phyloP scores from a whole-genome alignment of 2,797 vertebrate species.

The Tinamus major region DNA sequence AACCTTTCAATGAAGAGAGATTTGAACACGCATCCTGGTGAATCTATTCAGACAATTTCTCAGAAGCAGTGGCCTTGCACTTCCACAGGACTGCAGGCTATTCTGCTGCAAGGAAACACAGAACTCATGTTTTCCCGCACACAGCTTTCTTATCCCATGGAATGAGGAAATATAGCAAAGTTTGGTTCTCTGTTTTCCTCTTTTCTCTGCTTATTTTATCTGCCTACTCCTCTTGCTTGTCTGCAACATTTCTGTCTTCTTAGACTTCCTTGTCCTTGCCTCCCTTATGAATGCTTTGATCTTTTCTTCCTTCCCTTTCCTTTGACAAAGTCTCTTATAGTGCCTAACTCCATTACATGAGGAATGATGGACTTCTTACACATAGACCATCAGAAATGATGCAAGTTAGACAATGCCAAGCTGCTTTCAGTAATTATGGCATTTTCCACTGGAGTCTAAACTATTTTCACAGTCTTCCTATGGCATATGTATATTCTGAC shows the following conservation, averaged over 20 bases:
- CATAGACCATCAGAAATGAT: neutral
- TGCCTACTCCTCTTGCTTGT: neutral
- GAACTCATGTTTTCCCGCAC: neutral
- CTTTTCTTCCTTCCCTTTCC: neutral
- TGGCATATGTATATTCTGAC: neutral
- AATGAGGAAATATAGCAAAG: neutral
- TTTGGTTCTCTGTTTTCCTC: accelerated
- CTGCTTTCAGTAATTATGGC: neutral
- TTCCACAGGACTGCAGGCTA: neutral
- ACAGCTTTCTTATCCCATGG: neutral
- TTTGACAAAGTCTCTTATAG: neutral
- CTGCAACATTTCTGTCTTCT: neutral
- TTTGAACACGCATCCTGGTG: neutral
- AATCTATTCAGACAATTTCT: neutral
- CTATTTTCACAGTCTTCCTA: neutral
- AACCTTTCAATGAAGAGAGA: accelerated
- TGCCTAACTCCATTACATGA: accelerated
- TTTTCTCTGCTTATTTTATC: neutral
- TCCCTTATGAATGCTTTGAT: neutral
- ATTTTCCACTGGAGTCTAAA: too few species aligned
- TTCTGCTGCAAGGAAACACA: neutral
- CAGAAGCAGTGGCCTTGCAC: neutral
- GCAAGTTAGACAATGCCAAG: neutral
- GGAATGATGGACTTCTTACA: neutral
- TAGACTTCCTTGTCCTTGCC: neutral